Conservation (phyloP, 1,140 invertebrate species). For the Helicoverpa armigera region DNA sequence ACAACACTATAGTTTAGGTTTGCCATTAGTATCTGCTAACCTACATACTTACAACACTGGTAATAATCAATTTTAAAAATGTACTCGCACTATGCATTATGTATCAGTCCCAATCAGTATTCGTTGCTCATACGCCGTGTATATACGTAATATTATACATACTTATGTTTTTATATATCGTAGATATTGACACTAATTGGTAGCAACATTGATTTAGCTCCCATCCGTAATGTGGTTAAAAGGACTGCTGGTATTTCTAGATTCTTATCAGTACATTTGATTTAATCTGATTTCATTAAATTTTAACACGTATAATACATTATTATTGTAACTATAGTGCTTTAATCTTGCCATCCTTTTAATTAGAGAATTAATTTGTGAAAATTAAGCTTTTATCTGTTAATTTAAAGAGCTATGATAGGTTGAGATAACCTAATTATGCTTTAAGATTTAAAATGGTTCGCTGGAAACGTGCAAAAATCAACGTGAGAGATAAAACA, state of each 20-base stretch:
- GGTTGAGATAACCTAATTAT: no score
- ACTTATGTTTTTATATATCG: slow-evolving; percentile 16
- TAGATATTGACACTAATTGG: slow-evolving; percentile 34
- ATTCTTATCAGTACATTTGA: slow-evolving; percentile 36
- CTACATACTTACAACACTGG: slow-evolving; percentile 24
- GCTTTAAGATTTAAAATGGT: no score
- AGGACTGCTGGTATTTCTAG: slow-evolving; percentile 17
- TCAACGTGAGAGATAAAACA: no score
- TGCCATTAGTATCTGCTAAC: slow-evolving; percentile 29
- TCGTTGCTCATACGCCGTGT: neutral
- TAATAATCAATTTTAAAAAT: slow-evolving; percentile 33
- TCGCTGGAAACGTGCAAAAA: no score
- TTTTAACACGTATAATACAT: neutral
- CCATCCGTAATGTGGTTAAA: slow-evolving; percentile 27
- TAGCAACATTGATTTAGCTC: slow-evolving; percentile 29
- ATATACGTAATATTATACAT: neutral
- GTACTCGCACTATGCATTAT: slow-evolving; percentile 18
- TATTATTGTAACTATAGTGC: no score
- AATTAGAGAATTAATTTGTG: no score
- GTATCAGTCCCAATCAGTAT: slow-evolving; percentile 37
- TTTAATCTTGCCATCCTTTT: no score
- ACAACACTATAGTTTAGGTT: slow-evolving; percentile 12
- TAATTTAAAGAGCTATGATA: no score
- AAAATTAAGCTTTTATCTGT: no score
- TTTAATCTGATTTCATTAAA: slow-evolving; percentile 20